Percentiles rank a stretch among this genome's conserved stretches.
Conservation (phyloP, 2,888 invertebrate species). For the Bugulina stolonifera region DNA sequence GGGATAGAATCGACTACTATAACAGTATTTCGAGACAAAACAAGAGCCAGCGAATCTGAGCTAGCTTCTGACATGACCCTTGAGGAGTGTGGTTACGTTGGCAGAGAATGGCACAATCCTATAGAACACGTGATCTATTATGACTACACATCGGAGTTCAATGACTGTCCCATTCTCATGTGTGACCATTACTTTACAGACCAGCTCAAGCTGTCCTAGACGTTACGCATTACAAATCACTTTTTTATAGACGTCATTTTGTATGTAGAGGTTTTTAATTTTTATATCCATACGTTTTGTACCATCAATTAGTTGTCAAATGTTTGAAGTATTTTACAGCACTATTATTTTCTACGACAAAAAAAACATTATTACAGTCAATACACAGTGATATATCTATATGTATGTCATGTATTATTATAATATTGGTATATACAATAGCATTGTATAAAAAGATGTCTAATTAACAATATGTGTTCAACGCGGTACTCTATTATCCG, state of each 20-base stretch:
- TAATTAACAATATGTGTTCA: too few species aligned
- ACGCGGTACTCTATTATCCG: too few species aligned
- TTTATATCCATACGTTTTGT: background rate
- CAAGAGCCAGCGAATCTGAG: constrained; percentile 37
- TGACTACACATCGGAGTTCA: constrained; percentile 48
- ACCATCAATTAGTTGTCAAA: background rate
- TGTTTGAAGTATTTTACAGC: background rate
- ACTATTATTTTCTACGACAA: too few species aligned
- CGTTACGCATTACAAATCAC: background rate
- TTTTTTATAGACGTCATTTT: background rate
- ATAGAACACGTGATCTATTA: constrained; percentile 42
- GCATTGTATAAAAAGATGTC: too few species aligned
- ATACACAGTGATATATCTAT: too few species aligned
- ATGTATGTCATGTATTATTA: too few species aligned
- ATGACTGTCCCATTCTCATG: constrained; percentile 44
- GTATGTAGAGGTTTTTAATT: background rate
- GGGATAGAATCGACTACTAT: constrained; percentile 41
- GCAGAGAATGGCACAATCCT: constrained; percentile 39
- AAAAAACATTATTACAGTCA: too few species aligned
- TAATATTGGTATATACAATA: too few species aligned
- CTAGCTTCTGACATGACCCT: constrained; percentile 38
- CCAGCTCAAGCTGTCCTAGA: constrained; percentile 31
- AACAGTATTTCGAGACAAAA: constrained; percentile 42
- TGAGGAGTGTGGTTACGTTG: constrained; percentile 42
- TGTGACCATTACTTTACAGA: constrained; percentile 49